phyloP scores from a whole-genome alignment of 2,113 vertebrate genomes.

The Oryzias curvinotus region DNA sequence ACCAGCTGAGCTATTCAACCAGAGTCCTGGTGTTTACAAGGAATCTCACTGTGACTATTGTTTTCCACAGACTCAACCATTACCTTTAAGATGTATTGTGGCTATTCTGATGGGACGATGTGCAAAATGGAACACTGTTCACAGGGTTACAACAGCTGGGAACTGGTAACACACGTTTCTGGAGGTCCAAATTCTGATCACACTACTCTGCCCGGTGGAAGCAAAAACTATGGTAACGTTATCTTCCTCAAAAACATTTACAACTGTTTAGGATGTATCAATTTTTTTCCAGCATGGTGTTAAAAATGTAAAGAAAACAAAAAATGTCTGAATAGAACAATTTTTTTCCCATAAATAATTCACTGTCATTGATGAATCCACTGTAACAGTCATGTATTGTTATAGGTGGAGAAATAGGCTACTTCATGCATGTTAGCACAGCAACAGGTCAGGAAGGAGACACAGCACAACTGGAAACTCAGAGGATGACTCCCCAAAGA shows the following conservation, averaged over 20 bases:
- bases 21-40: too few relatives aligned
- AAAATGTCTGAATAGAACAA: too few relatives aligned
- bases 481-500: slow-evolving; percentile 71
- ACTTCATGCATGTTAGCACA: slow-evolving; percentile 83
- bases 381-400: not conserved
- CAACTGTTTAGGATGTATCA: too few relatives aligned
- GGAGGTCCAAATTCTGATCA: slow-evolving; percentile 45
- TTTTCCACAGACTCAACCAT: slow-evolving; percentile 32
- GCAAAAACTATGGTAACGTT: not conserved
- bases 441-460: slow-evolving; percentile 21
- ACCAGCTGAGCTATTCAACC: too few relatives aligned
- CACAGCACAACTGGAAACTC: slow-evolving; percentile 77
- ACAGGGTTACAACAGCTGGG: slow-evolving; percentile 17
- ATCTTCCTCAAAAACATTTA: too few relatives aligned
- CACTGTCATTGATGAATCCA: not conserved
- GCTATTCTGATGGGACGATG: slow-evolving; percentile 26
- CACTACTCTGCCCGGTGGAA: slow-evolving; percentile 42
- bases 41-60: too few relatives aligned
- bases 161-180: not conserved
- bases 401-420: not conserved
- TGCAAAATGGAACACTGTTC: slow-evolving; percentile 50
- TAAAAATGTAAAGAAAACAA: too few relatives aligned
- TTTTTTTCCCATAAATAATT: too few relatives aligned
- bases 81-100: slow-evolving; percentile 50
- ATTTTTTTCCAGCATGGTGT: too few relatives aligned